Conservation (phyloP, 2,888 invertebrate species). For the Allophyes oxyacanthae region DNA sequence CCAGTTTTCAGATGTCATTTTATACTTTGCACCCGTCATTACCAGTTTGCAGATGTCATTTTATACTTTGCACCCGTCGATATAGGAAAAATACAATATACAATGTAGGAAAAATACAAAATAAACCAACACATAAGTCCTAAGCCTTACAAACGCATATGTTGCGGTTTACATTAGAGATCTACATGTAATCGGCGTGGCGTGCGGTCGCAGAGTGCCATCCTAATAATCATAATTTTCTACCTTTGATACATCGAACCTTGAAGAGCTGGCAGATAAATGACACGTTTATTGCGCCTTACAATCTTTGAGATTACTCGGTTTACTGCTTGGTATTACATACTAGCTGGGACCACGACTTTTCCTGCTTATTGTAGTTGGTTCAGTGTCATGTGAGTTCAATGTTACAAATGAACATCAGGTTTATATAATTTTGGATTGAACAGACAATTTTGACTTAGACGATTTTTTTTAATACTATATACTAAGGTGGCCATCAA, state of each 20-base stretch:
- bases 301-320: conserved; percentile 34
- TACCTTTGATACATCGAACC: conserved; percentile 73
- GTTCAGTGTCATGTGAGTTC: conserved; percentile 14
- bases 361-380: conserved; percentile 31
- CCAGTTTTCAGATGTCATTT: too few relatives aligned
- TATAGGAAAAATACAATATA: too few relatives aligned
- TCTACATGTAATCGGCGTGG: conserved; percentile 80
- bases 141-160: conserved; percentile 51
- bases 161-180: conserved; percentile 80
- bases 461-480: too few relatives aligned
- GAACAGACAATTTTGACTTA: too few relatives aligned
- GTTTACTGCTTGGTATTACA: conserved; percentile 20
- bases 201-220: conserved; percentile 82
- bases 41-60: too few relatives aligned
- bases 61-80: too few relatives aligned
- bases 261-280: conserved; percentile 67
- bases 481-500: too few relatives aligned
- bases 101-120: too few relatives aligned
- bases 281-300: conserved; percentile 42
- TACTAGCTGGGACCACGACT: conserved; percentile 6
- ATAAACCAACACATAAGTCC: conserved; percentile 7
- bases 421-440: too few relatives aligned
- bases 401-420: neutral
- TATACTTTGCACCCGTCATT: too few relatives aligned
- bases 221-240: conserved; percentile 82